These are phyloP conservation scores for Allolobophora icterica DNA, from an alignment of 2,888 invertebrate genomes.

Conservation along the genomic window DNA sequence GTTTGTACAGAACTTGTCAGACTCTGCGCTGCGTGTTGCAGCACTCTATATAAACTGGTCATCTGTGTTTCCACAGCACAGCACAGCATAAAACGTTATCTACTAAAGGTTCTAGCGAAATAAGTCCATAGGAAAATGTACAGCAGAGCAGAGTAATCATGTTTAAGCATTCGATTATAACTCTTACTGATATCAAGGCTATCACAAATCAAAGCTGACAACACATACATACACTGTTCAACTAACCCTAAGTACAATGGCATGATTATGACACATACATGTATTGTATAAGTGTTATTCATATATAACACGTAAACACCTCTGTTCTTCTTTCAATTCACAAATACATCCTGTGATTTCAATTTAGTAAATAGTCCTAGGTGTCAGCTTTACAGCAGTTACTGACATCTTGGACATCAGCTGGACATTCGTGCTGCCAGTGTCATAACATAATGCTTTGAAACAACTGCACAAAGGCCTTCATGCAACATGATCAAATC, in stretches of 20 bases:
- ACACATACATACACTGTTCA: slow-evolving; percentile 3
- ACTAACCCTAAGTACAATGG: background rate
- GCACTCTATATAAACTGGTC: background rate
- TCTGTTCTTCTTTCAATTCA: background rate
- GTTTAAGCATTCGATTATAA: background rate
- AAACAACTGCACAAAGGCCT: background rate
- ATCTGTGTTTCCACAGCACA: background rate
- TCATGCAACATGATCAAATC: background rate
- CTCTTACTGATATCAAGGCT: background rate
- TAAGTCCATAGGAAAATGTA: background rate
- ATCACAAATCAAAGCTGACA: background rate
- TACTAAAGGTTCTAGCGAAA: background rate
- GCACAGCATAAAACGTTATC: background rate
- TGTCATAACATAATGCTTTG: background rate
- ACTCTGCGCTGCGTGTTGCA: background rate
- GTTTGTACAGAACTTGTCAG: background rate
- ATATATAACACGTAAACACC: background rate
- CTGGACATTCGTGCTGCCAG: background rate
- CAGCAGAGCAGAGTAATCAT: background rate
- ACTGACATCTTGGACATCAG: background rate
- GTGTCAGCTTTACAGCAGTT: background rate
- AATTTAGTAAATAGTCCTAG: background rate
- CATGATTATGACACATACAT: background rate
- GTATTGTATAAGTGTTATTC: background rate
- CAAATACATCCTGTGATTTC: background rate